Base-by-base conservation (phyloP, 35 echinoderm and acorn worm species). In the Amphiura filiformis region DNA sequence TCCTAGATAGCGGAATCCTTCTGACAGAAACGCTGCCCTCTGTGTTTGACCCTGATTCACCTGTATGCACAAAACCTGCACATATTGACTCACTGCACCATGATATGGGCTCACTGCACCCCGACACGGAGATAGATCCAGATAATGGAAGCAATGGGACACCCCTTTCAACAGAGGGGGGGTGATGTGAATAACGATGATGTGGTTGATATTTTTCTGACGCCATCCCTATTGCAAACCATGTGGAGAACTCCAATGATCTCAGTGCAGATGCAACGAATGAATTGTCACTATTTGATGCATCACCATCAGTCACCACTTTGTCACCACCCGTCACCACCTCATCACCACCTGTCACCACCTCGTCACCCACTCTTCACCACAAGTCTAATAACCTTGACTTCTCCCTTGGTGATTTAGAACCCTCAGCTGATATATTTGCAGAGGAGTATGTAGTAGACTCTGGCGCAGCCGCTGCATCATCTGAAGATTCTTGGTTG, bases 381-480 rank as follows among this genome's bases (percentile, higher is more conserved):
- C 61, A 70, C 61, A n/a, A n/a, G n/a, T n/a, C 61, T 70, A 70
- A 70, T 30, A 70, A 70, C 28, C 61, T 70, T 70, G 61, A 70
- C 61, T 70, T 70, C 15, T 70, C 28, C 61, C 61, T 70, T 70
- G 61, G 26, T 70, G 61, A 70, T 70, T 23, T 70, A 70, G 61
- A 70, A 70, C 61, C 61, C 28, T 70, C 61, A 3, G 61, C 61
- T 15, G 61, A 11, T 30, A 13, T 70, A 30, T 70, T 70, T 70
- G 28, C 7, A 18, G 61, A 70, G 7, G 44, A 52, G 61, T 23
- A 5, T 2, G 15, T 70, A n/a, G 61, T 70, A n/a, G 61, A 70
- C 26, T 70, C 61, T 26, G 61, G 11, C 4, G 61, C 61, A 11
- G 61, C 28, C 26, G 28, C 1, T 26, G 61, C 17, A 70, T 2